Conservation (phyloP, 37 sponge, comb jelly and placozoan genomes). For the Ephydatia muelleri region DNA sequence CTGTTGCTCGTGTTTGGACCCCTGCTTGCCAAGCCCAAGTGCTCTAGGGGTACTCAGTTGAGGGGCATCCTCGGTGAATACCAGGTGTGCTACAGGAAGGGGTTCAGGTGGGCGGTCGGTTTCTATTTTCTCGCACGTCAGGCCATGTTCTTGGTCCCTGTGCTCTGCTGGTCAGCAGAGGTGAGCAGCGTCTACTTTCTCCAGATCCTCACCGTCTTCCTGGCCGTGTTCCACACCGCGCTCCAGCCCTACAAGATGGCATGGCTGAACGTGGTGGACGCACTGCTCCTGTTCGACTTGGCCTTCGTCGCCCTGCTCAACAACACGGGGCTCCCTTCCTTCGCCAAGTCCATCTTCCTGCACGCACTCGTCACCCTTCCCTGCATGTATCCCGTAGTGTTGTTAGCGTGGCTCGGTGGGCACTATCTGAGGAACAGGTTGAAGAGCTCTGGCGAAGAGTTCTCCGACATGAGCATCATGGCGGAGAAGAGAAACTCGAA, state of each 20-base stretch:
- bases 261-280: conserved; percentile 27
- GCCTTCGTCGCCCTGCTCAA: conserved; percentile 21
- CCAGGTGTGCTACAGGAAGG: conserved; percentile 22
- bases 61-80: conserved; percentile 20
- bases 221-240: conserved; percentile 1
- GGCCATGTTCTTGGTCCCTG: conserved; percentile 21
- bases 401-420: background rate
- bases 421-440: background rate
- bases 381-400: background rate
- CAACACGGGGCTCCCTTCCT: background rate
- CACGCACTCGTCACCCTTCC: conserved; percentile 15
- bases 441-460: background rate
- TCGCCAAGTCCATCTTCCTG: background rate
- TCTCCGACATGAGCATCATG: background rate
- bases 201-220: conserved; percentile 13
- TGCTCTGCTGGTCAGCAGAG: background rate
- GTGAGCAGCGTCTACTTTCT: conserved; percentile 1
- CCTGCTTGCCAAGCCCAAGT: background rate
- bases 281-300: conserved; percentile 16
- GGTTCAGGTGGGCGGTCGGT: conserved; percentile 6
- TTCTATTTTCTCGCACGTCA: conserved; percentile 17
- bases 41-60: background rate
- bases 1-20: conserved; percentile 3
- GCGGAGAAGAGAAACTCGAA: background rate
- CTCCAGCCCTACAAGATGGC: conserved; percentile 22